Conservation (phyloP, 2,888 invertebrate species). For the Apotomis capreana region DNA sequence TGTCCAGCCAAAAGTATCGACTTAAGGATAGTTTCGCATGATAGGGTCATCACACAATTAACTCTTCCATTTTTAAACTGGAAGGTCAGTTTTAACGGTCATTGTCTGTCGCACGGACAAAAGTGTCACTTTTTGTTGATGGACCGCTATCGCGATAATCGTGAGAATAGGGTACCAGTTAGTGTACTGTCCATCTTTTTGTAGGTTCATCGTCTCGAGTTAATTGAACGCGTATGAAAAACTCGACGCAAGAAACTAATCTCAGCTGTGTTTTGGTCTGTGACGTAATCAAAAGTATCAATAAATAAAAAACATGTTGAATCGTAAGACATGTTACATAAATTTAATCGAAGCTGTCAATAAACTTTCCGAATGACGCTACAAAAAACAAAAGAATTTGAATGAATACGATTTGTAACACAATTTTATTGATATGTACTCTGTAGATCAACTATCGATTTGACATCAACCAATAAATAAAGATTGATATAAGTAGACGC, state of each 20-base stretch:
- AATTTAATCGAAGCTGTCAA: conserved; percentile 20
- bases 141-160: conserved; percentile 39
- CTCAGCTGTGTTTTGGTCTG: conserved; percentile 18
- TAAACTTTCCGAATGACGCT: conserved; percentile 14
- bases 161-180: conserved; percentile 33
- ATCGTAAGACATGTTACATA: conserved; percentile 10
- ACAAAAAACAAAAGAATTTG: conserved; percentile 8
- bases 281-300: conserved; percentile 30
- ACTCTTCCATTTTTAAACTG: conserved; percentile 41
- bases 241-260: conserved; percentile 27
- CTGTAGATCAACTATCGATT: no score
- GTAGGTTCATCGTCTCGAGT: conserved; percentile 21
- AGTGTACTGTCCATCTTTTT: conserved; percentile 19
- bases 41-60: conserved; percentile 44
- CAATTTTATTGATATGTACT: no score
- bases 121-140: conserved; percentile 44
- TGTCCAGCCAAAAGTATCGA: conserved; percentile 64
- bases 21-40: conserved; percentile 56
- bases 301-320: conserved; percentile 7
- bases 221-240: conserved; percentile 34
- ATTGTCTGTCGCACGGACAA: conserved; percentile 39
- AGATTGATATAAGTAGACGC: no score
- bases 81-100: conserved; percentile 43
- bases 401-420: no score
- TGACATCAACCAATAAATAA: no score